phyloP scores from a whole-genome alignment of 1,140 invertebrate species.

The Anoplolepis gracilipes region DNA sequence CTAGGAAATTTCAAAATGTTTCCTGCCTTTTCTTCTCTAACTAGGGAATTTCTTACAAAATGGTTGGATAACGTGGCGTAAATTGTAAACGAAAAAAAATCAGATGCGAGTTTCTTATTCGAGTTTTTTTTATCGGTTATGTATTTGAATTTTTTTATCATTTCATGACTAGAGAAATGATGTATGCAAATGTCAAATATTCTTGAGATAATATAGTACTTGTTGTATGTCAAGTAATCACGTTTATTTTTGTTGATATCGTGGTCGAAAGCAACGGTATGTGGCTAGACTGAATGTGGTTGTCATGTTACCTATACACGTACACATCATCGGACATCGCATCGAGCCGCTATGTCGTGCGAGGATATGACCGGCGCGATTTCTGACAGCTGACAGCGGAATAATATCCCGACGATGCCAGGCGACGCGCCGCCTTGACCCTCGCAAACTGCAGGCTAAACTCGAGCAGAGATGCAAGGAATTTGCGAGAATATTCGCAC shows the following conservation, averaged over 20 bases:
- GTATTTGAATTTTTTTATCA: too few relatives aligned
- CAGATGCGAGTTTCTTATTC: too few relatives aligned
- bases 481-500: conserved; percentile 86
- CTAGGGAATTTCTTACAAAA: too few relatives aligned
- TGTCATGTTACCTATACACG: neutral
- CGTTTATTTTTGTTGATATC: neutral
- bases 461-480: conserved; percentile 82
- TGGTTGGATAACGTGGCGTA: too few relatives aligned
- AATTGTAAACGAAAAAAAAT: too few relatives aligned
- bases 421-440: conserved; percentile 47
- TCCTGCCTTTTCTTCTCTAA: too few relatives aligned
- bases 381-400: conserved; percentile 53
- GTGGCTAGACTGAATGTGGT: neutral
- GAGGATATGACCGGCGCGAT: conserved; percentile 41
- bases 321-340: neutral
- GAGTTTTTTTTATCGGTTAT: too few relatives aligned
- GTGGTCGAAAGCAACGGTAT: neutral
- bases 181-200: too few relatives aligned
- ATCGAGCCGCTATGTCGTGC: neutral
- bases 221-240: too few relatives aligned
- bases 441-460: conserved; percentile 14
- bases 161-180: too few relatives aligned
- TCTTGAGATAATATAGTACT: too few relatives aligned
- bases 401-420: conserved; percentile 41
- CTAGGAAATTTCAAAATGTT: too few relatives aligned